Conservation (phyloP, 2,888 invertebrate species). For the Drosophila kuntzei region DNA sequence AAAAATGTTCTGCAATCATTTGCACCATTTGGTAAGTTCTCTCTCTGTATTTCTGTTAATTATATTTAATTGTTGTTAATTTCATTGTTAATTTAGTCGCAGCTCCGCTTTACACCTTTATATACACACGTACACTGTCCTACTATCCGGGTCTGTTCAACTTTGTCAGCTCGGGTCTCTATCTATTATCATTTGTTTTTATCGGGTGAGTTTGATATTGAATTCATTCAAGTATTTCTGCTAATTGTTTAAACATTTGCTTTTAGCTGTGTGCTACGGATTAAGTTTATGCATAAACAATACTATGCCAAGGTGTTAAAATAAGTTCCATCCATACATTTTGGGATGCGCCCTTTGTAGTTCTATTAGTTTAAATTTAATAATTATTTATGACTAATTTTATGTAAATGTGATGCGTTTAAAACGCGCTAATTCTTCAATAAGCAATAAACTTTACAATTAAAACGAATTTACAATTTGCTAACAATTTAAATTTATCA, state of each 20-base stretch:
- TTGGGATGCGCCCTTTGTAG: neutral
- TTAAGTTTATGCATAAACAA: slow-evolving; percentile 74
- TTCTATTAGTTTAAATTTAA: slow-evolving; percentile 20
- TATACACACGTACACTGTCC: slow-evolving; percentile 88
- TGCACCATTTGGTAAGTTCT: slow-evolving; percentile 86
- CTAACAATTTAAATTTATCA: slow-evolving; percentile 1
- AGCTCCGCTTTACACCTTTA: slow-evolving; percentile 88
- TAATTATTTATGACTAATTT: slow-evolving; percentile 48
- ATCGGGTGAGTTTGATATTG: slow-evolving; percentile 73
- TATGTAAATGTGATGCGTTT: slow-evolving; percentile 35
- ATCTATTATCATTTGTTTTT: slow-evolving; percentile 77
- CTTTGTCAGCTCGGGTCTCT: slow-evolving; percentile 86
- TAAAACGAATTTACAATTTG: slow-evolving; percentile 26
- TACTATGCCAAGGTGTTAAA: slow-evolving; percentile 79
- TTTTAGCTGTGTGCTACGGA: slow-evolving; percentile 76
- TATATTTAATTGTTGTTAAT: slow-evolving; percentile 36
- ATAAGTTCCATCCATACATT: slow-evolving; percentile 41
- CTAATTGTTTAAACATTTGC: slow-evolving; percentile 17
- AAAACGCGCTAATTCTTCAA: slow-evolving; percentile 24
- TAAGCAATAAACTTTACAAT: slow-evolving; percentile 44
- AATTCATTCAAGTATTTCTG: neutral
- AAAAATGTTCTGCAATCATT: slow-evolving; percentile 89
- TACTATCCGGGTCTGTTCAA: slow-evolving; percentile 88
- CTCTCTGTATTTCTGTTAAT: neutral
- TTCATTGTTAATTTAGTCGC: slow-evolving; percentile 74